Evolutionary conservation across 2,113 vertebrate genomes (phyloP).

Genomic region (Tachuris rubrigastra): DNA sequence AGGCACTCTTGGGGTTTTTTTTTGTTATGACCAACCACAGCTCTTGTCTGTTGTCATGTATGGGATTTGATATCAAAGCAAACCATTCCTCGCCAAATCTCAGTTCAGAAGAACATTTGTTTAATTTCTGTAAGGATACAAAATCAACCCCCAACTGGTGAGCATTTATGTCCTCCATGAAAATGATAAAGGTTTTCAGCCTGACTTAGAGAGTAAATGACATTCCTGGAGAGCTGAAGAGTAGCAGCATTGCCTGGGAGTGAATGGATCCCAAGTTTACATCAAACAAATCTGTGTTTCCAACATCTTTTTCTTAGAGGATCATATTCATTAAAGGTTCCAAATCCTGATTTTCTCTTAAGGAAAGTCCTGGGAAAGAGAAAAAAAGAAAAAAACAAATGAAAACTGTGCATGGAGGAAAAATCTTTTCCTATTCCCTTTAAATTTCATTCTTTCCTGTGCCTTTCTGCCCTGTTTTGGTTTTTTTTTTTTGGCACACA

Average conservation of each 20-base stretch:
- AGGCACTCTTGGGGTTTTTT: background rate
- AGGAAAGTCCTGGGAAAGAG: background rate
- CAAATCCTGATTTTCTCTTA: background rate
- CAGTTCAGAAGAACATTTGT: background rate
- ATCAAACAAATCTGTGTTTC: background rate
- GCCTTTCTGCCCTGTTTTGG: background rate
- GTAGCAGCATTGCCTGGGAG: background rate
- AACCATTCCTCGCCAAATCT: background rate
- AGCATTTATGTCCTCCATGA: background rate
- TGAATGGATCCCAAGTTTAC: background rate
- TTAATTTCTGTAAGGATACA: background rate
- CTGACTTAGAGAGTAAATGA: background rate
- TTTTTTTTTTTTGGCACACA: background rate
- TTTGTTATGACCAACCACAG: background rate
- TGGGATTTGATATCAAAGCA: background rate
- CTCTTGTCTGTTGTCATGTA: background rate
- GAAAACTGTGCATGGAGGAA: background rate
- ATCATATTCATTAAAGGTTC: background rate
- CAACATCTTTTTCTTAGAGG: background rate
- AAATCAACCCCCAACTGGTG: background rate
- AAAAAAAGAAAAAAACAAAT: background rate
- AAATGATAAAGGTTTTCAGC: background rate
- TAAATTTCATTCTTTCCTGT: background rate
- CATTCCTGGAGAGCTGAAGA: background rate
- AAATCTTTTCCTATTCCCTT: background rate